Base-by-base conservation (phyloP, 2,113 vertebrate species). In the Phalacrocorax brasilianus region DNA sequence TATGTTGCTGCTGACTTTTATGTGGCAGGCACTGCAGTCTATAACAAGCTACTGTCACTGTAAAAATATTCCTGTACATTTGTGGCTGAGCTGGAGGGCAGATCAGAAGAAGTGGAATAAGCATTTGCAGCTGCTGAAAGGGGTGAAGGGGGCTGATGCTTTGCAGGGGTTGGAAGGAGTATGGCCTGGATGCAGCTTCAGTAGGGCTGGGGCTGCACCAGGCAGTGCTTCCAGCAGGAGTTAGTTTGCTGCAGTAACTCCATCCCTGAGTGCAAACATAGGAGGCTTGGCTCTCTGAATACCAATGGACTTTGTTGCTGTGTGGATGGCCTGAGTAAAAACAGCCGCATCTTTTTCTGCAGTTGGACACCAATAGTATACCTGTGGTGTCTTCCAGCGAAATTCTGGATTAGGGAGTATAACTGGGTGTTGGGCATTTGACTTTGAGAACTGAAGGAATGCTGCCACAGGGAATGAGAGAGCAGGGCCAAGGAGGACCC, bases 1-100 rank as follows among this genome's bases (percentile, higher is more conserved):
- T 28, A 10, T 40, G 78, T 82, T 71, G 72, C 91, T 82, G 88
- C 94, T 79, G 95, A 15, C 91, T 95, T 93, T 77, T 58, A 65
- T 52, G 79, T 89, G 91, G 83, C 93, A 85, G 91, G 24, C 72
- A 40, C 75, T 26, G 82, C 78, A 88, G 87, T 84, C 79, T 94
- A 24, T 53, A 93, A 79, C 82, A 32, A 92, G 93, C 81, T 80
- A 53, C 82, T 89, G 85, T 73, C 80, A 18, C 73, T 47, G 89
- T 79, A 20, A 85, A 93, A 85, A 59, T 32, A 63, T 65, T 67
- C 79, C 67, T 19, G 72, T 3, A 3, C 19, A 3, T 50, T 15
- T 35, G 55, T 49, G 53, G 67, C 47, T 30, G 86, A 81, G 86
- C 88, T 81, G 62, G 73, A 77, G 33, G 82, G 85, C 74, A 58